These are phyloP conservation scores for Disparrhopalites patrizii DNA, from an alignment of 2,888 invertebrate species.

Conservation along the genomic window DNA sequence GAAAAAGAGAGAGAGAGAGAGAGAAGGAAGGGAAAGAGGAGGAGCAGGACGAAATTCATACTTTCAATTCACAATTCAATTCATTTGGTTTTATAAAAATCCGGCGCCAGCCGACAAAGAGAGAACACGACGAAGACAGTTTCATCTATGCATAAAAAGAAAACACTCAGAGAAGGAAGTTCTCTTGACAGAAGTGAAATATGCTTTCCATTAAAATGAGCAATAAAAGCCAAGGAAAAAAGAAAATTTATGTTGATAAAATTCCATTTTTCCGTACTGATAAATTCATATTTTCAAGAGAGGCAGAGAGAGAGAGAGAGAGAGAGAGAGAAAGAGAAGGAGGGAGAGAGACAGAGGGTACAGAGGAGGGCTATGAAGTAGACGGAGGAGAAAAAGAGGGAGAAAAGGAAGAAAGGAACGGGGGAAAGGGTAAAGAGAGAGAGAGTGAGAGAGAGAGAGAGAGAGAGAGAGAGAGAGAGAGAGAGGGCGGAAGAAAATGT, in stretches of 20 bases:
- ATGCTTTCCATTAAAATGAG: constrained; percentile 49
- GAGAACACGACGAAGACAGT: constrained; percentile 43
- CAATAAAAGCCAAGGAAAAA: constrained; percentile 48
- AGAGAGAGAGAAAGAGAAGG: constrained; percentile 10
- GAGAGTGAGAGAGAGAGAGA: constrained; percentile 31
- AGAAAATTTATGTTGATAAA: constrained; percentile 49
- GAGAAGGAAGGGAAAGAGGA: neutral
- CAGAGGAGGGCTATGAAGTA: too few relatives aligned
- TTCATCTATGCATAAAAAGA: constrained; percentile 49
- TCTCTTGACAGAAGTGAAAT: constrained; percentile 48
- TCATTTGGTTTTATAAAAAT: constrained; percentile 47
- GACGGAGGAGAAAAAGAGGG: too few relatives aligned
- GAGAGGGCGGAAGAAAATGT: constrained; percentile 33
- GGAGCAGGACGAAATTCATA: constrained; percentile 30
- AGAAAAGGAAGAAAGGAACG: too few relatives aligned
- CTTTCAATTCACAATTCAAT: constrained; percentile 46
- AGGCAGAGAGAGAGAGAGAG: constrained; percentile 9
- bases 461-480: constrained; percentile 11
- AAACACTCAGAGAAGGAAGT: constrained; percentile 49
- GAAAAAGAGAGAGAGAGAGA: neutral
- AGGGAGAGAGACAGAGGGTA: too few relatives aligned
- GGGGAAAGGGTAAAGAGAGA: constrained; percentile 5
- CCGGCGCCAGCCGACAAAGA: constrained; percentile 40
- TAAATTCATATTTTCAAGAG: constrained; percentile 48
- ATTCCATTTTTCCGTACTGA: constrained; percentile 49